Conservation (phyloP, 2,888 invertebrate genomes). For the Hedya salicella region DNA sequence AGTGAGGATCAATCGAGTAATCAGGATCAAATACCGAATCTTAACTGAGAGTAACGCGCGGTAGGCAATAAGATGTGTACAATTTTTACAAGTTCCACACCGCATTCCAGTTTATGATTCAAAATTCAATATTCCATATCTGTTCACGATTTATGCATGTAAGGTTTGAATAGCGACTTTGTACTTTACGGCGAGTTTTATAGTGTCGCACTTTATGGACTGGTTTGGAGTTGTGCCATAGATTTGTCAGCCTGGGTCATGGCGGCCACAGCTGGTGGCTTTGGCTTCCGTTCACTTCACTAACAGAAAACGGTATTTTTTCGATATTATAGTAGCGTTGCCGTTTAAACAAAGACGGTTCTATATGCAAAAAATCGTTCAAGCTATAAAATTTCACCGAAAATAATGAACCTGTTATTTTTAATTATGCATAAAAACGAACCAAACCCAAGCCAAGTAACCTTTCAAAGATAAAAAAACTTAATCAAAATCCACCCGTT, state of each 20-base stretch:
- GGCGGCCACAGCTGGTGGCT: neutral
- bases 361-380: no score
- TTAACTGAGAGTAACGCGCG: conserved; percentile 2
- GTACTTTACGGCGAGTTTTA: conserved; percentile 39
- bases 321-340: no score
- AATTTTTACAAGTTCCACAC: conserved; percentile 43
- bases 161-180: conserved; percentile 35
- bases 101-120: conserved; percentile 40
- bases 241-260: conserved; percentile 4
- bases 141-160: conserved; percentile 41
- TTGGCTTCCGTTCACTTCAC: neutral
- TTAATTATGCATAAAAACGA: no score
- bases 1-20: no score
- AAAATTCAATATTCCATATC: conserved; percentile 44
- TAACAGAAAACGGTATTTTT: no score
- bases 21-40: neutral
- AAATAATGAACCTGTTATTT: no score
- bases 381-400: no score
- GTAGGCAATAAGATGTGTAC: conserved; percentile 41
- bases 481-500: no score
- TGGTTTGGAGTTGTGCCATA: conserved; percentile 23
- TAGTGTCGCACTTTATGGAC: conserved; percentile 29
- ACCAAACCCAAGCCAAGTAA: no score
- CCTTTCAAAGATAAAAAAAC: no score
- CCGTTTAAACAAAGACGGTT: no score